Base-by-base conservation (phyloP, 2,888 invertebrate genomes). In the Candidula unifasciata region DNA sequence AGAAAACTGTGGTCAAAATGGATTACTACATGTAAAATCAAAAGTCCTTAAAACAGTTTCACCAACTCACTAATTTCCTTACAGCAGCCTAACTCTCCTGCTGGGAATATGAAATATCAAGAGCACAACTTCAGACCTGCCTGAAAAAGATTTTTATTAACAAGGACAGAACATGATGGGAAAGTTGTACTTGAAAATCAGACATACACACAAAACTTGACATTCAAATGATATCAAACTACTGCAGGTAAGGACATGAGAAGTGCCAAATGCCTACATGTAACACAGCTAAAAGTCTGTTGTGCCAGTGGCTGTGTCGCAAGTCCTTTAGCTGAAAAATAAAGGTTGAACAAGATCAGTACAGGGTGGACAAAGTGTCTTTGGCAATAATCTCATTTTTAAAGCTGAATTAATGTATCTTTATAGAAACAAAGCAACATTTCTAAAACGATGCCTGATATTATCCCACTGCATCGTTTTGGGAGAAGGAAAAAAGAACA, bases 201-300 rank as follows among this genome's bases (percentile, higher is more conserved):
- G 5, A 35, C 33, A 57, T 37, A 79, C 52, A 54, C 52, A 44
- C 37, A 74, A 37, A 24, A 30, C 37, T 73, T 52, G 10, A 54
- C 52, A 54, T 68, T 77, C n/a, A 76, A 52, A 30, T 57, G 13
- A 13, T 6, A 33, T 27, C 24, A 57, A 66, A 64, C 66, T 66
- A 80, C 68, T 80, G 80, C 52, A 66, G 30, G 66, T 76, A 64
- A 76, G 27, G 73, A 82, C 30, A 54, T 30, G 37, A 52, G 44
- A 82, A 44, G 44, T 60, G 44, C 18, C 44, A 83, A 79, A 87
- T 85, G 83, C 87, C 82, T 85, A 87, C 87, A 87, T 85, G 85
- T 86, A 37, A 86, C 81, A 81, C 81, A 74, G 69, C 85, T 84
- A 69, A 79, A 84, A 52, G 85, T 85, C 79, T 85, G 85, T 73